Evolutionary conservation across 64 coral and sea anemone species (phyloP).

Genomic region (Pocillopora verrucosa): DNA sequence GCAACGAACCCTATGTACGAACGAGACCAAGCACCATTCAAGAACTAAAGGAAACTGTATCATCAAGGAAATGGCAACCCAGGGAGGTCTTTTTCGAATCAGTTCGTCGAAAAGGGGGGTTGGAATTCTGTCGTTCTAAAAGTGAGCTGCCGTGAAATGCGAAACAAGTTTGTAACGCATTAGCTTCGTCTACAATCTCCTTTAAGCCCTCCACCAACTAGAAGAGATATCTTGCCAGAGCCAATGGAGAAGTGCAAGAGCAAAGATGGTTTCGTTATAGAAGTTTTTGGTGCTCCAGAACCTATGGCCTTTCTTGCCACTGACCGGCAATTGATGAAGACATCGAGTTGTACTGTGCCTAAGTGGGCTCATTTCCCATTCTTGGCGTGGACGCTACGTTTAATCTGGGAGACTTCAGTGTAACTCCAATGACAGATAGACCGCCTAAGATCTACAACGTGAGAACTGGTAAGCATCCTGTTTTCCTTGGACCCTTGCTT

Average conservation of each 20-base stretch:
- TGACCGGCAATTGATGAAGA: constrained; percentile 45
- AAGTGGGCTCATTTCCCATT: background rate
- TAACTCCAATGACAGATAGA: too few species aligned
- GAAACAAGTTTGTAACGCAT: constrained; percentile 32
- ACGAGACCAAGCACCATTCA: constrained; percentile 45
- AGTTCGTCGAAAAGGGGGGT: constrained; percentile 13
- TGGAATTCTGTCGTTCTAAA: constrained; percentile 19
- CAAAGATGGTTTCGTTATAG: constrained; percentile 58
- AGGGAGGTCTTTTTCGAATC: constrained; percentile 48
- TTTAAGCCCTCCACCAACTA: constrained; percentile 7
- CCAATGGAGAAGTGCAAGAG: constrained; percentile 49
- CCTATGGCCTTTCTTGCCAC: constrained; percentile 38
- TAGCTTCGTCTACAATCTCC: constrained; percentile 25
- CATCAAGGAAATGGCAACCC: constrained; percentile 6
- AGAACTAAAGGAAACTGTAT: constrained; percentile 15
- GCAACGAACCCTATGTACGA: constrained; percentile 28
- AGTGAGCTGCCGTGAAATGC: constrained; percentile 38
- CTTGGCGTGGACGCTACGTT: background rate
- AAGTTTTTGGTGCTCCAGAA: constrained; percentile 52
- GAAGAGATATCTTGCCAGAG: constrained; percentile 42
- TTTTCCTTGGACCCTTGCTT: constrained; percentile 43
- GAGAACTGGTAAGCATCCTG: constrained; percentile 39
- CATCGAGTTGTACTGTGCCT: constrained; percentile 22
- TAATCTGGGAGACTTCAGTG: too few species aligned
- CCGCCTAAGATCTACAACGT: too few species aligned